phyloP scores from a whole-genome alignment of 1,140 invertebrate species.

The Leptinotarsa lineolata region DNA sequence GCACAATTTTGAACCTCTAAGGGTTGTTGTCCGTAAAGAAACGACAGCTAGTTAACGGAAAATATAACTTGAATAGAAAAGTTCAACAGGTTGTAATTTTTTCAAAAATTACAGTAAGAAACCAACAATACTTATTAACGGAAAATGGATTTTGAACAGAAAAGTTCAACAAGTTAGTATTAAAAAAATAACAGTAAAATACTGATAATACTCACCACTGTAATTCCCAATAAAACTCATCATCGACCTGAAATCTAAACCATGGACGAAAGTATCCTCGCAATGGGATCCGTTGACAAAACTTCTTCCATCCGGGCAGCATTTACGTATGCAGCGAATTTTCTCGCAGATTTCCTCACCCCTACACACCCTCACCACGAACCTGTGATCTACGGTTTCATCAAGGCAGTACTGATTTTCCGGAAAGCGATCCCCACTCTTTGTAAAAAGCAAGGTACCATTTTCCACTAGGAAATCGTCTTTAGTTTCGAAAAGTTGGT shows the following conservation, averaged over 20 bases:
- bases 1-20: too few relatives aligned
- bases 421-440: neutral
- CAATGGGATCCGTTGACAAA: slow-evolving; percentile 42
- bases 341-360: slow-evolving; percentile 34
- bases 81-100: too few relatives aligned
- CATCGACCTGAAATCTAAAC: slow-evolving; percentile 31
- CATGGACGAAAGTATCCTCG: slow-evolving; percentile 33
- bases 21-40: too few relatives aligned
- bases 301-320: slow-evolving; percentile 46
- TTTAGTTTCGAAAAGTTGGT: slow-evolving; percentile 22
- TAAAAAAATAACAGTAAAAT: too few relatives aligned
- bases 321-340: slow-evolving; percentile 44
- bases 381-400: slow-evolving; percentile 14
- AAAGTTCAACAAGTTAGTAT: too few relatives aligned
- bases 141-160: too few relatives aligned
- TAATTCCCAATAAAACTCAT: slow-evolving; percentile 24
- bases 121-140: too few relatives aligned
- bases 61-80: too few relatives aligned
- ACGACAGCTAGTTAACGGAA: too few relatives aligned
- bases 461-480: slow-evolving; percentile 19
- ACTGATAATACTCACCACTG: slow-evolving; percentile 2
- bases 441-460: neutral
- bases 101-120: too few relatives aligned
- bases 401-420: slow-evolving; percentile 38
- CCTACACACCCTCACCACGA: slow-evolving; percentile 36